Evolutionary conservation across 2,888 invertebrate species (phyloP), one percentile per base, ranked within the genome.

Genomic region (Phlogophora meticulosa): DNA sequence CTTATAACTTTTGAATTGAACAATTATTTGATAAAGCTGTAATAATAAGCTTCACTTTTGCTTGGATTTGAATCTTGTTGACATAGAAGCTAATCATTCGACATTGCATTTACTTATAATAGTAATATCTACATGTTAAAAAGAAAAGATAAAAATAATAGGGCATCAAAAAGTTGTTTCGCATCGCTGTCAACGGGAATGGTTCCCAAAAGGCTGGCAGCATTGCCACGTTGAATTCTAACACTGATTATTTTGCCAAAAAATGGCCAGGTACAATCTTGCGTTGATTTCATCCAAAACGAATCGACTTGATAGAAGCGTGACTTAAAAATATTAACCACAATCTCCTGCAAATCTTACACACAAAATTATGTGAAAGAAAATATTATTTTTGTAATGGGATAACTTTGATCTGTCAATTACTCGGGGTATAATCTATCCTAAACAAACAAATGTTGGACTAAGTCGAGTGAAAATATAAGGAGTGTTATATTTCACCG

Each of bases 351-450:
- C 45, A 55, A 42, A 55, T n/a, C 45, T 32, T 40, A 34, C 15
- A n/a, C 15, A 24, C 40, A 59, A 74, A 67, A 64, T 68, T 70
- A 78, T 83, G 80, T 80, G 15, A 60, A 52, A 61, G 71, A 74
- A 80, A 88, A 86, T 85, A 86, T 86, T 85, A 85, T 82, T 78
- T 55, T 70, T 81, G 85, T 87, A 86, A 88, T 87, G 84, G 81
- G 83, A 88, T 88, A 87, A 85, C 85, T 88, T 90, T 90, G 88
- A 91, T 91, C 90, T 90, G 85, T 87, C 88, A 90, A 90, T 89
- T 89, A 88, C 87, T 87, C 78, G 60, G 64, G 76, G 84, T 80
- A 82, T 85, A 87, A 88, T 88, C 85, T 85, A 85, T 89, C 90
- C 90, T 89, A 91, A 91, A 80, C 85, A 91, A 92, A 91, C 90